These are phyloP conservation scores for Eudasyphora cyanicolor DNA, from an alignment of 2,888 invertebrate species.

Conservation along the genomic window DNA sequence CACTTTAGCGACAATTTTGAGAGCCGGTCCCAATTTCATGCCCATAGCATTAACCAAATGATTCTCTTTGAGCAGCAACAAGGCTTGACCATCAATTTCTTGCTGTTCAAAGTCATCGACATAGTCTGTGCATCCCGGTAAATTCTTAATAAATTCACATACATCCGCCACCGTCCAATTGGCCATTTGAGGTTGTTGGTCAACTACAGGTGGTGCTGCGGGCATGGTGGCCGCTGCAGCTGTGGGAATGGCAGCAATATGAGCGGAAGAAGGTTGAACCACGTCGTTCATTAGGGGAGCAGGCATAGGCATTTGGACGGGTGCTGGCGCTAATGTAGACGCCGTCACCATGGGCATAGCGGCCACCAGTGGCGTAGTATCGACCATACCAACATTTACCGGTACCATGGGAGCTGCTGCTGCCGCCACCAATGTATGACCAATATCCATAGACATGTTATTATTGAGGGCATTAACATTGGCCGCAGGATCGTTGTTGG, in stretches of 20 bases:
- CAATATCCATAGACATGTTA: slow-evolving; percentile 36
- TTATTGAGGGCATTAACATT: slow-evolving; percentile 32
- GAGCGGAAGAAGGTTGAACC: slow-evolving; percentile 23
- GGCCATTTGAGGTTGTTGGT: slow-evolving; percentile 75
- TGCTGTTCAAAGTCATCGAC: slow-evolving; percentile 97
- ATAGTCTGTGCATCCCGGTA: slow-evolving; percentile 95
- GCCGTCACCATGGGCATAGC: slow-evolving; percentile 45
- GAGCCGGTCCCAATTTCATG: slow-evolving; percentile 96
- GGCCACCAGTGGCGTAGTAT: slow-evolving; percentile 59
- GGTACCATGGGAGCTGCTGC: slow-evolving; percentile 35
- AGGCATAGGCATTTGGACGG: slow-evolving; percentile 37
- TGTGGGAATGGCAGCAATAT: slow-evolving; percentile 24
- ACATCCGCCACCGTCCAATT: slow-evolving; percentile 89
- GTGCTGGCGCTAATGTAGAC: not conserved
- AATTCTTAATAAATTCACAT: slow-evolving; percentile 91
- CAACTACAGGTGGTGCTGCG: slow-evolving; percentile 46
- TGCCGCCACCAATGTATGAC: slow-evolving; percentile 3
- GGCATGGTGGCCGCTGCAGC: slow-evolving; percentile 16
- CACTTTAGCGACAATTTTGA: slow-evolving; percentile 96
- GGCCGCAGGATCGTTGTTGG: slow-evolving; percentile 55
- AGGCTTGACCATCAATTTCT: slow-evolving; percentile 97
- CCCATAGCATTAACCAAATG: slow-evolving; percentile 96
- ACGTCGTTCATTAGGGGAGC: not conserved
- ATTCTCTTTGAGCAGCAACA: slow-evolving; percentile 94
- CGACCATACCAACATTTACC: slow-evolving; percentile 48